Base-by-base conservation (phyloP, 2,797 vertebrate genomes). In the Chromis chromis region DNA sequence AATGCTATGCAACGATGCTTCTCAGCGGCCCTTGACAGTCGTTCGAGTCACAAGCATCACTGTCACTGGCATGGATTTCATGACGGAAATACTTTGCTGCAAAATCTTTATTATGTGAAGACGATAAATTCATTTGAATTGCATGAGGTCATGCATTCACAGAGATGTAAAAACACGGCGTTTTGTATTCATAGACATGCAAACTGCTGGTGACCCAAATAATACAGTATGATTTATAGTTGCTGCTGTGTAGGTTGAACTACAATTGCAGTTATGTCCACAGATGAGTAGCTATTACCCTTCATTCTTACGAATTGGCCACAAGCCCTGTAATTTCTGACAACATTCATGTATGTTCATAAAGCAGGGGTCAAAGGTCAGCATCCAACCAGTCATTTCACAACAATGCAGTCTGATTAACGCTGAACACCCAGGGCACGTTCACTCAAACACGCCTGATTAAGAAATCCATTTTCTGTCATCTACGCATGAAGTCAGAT, bases 371-470 rank as follows among this genome's bases (percentile, higher is more conserved):
- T 66, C 91, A 93, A 79, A 91, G 92, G 91, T 93, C 89, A 92
- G 62, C 55, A 74, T 70, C 44, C 61, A 93, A 90, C 87, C 86
- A 62, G 89, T 91, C 77, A 93, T 96, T 94, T 94, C 55, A 76
- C 73, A 84, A 94, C 94, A 94, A 94, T 94, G 77, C 70, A 61
- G 74, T 70, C 89, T 95, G 94, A 95, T 94, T 90, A 93, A 81
- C 48, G 68, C 65, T 53, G 44, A 90, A 83, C 84, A 78, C 74
- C 76, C 63, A 50, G 52, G 75, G 76, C 85, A 81, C 78, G 58
- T 80, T 85, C 72, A 61, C 73, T 86, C 84, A 89, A 86, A 88
- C 78, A 82, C 11, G 48, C 21, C 78, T 89, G 86, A 93, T 92
- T 93, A 86, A 78, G 68, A 92, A 94, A 94, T 93, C 86, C 55